These are phyloP conservation scores for Labeo catla DNA, from an alignment of 2,113 vertebrate species.

Conservation along the genomic window DNA sequence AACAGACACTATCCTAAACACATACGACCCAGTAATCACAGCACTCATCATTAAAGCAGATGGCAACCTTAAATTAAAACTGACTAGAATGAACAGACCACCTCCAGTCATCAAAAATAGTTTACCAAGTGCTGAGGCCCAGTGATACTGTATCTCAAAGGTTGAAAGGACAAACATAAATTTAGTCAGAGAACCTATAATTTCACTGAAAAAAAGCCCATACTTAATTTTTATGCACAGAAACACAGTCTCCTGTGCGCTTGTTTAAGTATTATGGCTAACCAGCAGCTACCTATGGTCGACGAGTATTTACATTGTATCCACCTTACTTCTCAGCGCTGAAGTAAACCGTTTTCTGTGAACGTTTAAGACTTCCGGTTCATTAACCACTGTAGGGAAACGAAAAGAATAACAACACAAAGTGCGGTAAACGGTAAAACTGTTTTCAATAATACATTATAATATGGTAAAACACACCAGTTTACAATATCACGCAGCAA, in stretches of 20 bases:
- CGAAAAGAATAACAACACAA: no score
- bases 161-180: not conserved
- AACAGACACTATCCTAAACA: not conserved
- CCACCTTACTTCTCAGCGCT: no score
- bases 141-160: not conserved
- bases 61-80: not conserved
- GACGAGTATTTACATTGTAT: not conserved
- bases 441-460: no score
- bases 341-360: no score
- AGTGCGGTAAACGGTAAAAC: no score
- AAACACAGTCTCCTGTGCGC: not conserved
- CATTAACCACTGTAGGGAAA: no score
- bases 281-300: not conserved
- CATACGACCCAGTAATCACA: not conserved
- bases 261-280: not conserved
- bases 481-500: no score
- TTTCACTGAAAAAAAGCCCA: not conserved
- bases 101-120: not conserved
- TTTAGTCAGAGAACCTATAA: not conserved
- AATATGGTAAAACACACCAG: no score
- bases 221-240: not conserved
- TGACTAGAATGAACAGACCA: not conserved
- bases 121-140: not conserved
- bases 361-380: no score
- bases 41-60: not conserved